Conservation (phyloP, 2,888 invertebrate species). For the Leptinotarsa peninsularis region DNA sequence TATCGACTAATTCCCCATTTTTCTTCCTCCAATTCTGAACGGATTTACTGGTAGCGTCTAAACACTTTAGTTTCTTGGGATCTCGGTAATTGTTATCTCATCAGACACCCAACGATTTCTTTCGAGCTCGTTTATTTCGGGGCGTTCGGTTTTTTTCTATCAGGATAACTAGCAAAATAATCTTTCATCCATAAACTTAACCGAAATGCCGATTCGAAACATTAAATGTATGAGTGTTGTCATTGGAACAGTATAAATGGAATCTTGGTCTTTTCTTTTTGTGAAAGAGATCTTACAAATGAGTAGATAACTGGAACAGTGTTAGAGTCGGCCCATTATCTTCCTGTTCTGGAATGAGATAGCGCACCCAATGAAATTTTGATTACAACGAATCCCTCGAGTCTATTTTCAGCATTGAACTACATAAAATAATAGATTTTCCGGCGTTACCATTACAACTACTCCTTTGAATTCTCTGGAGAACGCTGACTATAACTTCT, state of each 20-base stretch:
- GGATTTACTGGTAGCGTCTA: background rate
- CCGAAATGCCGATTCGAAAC: background rate
- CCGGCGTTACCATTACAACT: background rate
- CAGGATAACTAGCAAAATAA: background rate
- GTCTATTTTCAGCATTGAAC: background rate
- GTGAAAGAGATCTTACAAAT: background rate
- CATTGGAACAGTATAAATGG: background rate
- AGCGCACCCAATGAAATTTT: constrained; percentile 1
- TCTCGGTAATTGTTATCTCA: background rate
- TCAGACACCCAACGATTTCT: background rate
- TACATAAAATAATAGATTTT: background rate
- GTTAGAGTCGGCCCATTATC: constrained; percentile 1
- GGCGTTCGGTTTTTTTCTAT: background rate
- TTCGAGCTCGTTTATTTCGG: background rate
- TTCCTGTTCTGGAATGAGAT: background rate
- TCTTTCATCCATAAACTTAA: background rate
- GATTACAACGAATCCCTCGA: background rate
- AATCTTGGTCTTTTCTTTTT: background rate
- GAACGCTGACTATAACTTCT: background rate
- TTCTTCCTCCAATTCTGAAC: background rate
- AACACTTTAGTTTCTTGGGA: background rate
- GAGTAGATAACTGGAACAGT: background rate
- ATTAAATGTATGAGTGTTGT: background rate
- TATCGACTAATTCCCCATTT: background rate
- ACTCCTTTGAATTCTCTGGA: background rate